Base-by-base conservation (phyloP, 2,113 vertebrate species). In the Zosterops hypoxanthus region DNA sequence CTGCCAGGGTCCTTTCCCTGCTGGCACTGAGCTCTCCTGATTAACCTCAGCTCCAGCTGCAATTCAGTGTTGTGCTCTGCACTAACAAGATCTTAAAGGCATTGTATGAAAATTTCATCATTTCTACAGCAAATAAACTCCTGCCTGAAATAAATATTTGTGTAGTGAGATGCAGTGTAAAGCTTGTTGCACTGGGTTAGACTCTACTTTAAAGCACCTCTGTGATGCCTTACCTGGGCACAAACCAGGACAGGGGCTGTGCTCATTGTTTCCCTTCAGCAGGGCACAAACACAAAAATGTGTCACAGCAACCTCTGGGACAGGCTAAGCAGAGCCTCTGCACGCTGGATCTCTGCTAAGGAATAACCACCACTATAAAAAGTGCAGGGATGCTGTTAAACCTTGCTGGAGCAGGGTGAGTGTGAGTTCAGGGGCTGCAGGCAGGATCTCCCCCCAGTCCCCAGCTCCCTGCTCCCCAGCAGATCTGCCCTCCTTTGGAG, bases 301-400 rank as follows among this genome's bases (percentile, higher is more conserved):
- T 2, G 4, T 66, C 87, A 56, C 49, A 76, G 41, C 29, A 63
- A 8, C 49, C 31, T 9, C 76, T 12, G 59, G 49, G 47, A 8
- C 11, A 13, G 64, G 46, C 9, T 18, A 5, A 53, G 53, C 14
- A 1, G 75, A 63, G 31, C 25, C 55, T 47, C 55, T n/a, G 47
- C 10, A 2, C 1, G 29, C 33, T 34, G 52, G 56, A 21, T 29
- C 19, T 59, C 42, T 56, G 69, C 75, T 72, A 28, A 46, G 31
- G 8, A 57, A 20, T 2, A 41, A 33, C 15, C 5, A 1, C 21
- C 8, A 0, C 34, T 14, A 9, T 4, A 6, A 44, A 61, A 79
- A 46, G 70, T 1, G 9, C 41, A 46, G 78, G 23, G 78, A 52
- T 9, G 39, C 42, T 46, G 3, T 20, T 8, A 41, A 49, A 34